These are phyloP conservation scores for Gyrodactylus bullatarudis DNA, from an alignment of 1,140 invertebrate species.

Conservation along the genomic window DNA sequence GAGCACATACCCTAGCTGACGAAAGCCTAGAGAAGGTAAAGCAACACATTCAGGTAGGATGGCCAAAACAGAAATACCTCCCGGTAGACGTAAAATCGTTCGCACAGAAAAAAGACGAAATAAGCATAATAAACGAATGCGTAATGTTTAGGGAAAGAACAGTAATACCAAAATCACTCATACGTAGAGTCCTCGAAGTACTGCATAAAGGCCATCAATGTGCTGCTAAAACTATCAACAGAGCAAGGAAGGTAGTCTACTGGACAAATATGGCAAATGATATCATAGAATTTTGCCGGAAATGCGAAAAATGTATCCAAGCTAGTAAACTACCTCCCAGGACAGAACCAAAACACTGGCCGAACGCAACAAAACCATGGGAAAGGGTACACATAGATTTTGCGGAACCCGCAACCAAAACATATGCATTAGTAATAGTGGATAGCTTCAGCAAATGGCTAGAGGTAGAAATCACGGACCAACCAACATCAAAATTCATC, in stretches of 20 bases:
- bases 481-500: not conserved
- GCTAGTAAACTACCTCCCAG: not conserved
- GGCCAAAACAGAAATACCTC: not conserved
- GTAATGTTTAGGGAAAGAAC: not conserved
- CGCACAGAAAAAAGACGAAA: not conserved
- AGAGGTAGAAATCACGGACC: not conserved
- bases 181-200: not conserved
- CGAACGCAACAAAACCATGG: not conserved
- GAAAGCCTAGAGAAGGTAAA: not conserved
- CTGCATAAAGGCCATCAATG: not conserved
- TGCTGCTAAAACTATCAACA: not conserved
- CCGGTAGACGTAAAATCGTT: not conserved
- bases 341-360: not conserved
- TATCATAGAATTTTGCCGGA: not conserved
- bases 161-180: not conserved
- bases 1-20: not conserved
- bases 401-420: not conserved
- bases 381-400: not conserved
- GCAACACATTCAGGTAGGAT: not conserved
- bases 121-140: not conserved
- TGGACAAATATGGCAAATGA: too few relatives aligned
- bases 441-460: slow-evolving; percentile 6
- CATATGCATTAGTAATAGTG: not conserved
- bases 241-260: not conserved
- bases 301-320: not conserved